phyloP scores from a whole-genome alignment of 2,888 invertebrate species.

The Dynastes hyllus region DNA sequence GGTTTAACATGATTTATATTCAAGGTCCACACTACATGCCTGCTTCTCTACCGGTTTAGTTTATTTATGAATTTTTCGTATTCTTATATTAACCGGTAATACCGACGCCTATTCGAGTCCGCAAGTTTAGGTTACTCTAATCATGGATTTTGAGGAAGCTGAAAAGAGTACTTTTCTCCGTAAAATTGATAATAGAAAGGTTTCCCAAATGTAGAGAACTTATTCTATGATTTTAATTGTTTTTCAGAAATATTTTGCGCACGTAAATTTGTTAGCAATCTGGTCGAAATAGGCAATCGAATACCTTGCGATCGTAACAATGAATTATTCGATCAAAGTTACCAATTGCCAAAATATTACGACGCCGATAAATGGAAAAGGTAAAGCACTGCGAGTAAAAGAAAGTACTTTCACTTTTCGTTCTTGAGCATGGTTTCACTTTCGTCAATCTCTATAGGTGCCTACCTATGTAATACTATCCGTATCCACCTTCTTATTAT shows the following conservation, averaged over 20 bases:
- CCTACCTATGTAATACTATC: background rate
- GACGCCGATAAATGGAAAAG: slow-evolving; percentile 79
- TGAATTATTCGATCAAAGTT: slow-evolving; percentile 69
- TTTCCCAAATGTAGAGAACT: too few species aligned
- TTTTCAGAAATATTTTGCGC: slow-evolving; percentile 48
- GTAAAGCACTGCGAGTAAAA: slow-evolving; percentile 69
- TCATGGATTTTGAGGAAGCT: too few species aligned
- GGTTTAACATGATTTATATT: too few species aligned
- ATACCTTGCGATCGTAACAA: slow-evolving; percentile 72
- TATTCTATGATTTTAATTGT: too few species aligned
- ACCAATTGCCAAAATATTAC: slow-evolving; percentile 79
- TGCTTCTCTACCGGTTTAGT: too few species aligned
- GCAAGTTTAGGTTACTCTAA: too few species aligned
- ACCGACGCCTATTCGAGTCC: too few species aligned
- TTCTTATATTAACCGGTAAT: too few species aligned
- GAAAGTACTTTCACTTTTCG: slow-evolving; percentile 12
- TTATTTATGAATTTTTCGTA: too few species aligned
- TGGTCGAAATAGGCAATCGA: slow-evolving; percentile 71
- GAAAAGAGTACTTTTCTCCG: too few species aligned
- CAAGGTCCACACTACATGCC: too few species aligned
- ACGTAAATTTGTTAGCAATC: slow-evolving; percentile 47
- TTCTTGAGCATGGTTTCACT: slow-evolving; percentile 7
- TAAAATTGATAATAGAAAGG: too few species aligned
- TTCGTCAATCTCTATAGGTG: background rate
- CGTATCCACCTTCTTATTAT: background rate